phyloP scores from a whole-genome alignment of 2,888 invertebrate genomes.

The Epiblema foenella region DNA sequence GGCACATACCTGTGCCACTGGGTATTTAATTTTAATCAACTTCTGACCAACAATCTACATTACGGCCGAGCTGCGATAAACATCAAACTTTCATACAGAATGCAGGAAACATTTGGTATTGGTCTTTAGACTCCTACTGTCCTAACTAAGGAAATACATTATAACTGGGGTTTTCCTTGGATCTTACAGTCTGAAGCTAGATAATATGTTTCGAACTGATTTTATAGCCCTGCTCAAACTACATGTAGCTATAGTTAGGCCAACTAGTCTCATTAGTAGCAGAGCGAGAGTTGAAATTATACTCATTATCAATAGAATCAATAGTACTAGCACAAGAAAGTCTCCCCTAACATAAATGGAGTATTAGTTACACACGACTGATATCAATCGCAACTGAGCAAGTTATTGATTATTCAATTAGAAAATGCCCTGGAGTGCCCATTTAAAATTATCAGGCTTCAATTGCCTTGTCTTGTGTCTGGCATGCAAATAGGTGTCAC shows the following conservation, averaged over 20 bases:
- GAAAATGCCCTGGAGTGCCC: not conserved
- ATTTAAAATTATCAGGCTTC: conserved; percentile 6
- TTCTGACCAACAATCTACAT: too few species aligned
- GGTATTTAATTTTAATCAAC: too few species aligned
- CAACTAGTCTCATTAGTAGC: too few species aligned
- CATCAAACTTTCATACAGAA: not conserved
- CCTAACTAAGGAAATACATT: not conserved
- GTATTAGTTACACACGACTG: not conserved
- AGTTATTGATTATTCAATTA: conserved; percentile 19
- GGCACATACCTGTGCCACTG: too few species aligned
- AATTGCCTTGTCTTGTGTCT: not conserved
- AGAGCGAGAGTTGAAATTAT: not conserved
- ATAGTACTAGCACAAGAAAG: not conserved
- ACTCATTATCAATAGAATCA: not conserved
- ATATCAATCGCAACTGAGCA: conserved; percentile 7
- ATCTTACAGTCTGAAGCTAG: not conserved
- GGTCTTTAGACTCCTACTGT: not conserved
- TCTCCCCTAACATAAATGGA: not conserved
- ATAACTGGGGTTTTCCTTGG: not conserved
- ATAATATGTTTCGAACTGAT: too few species aligned
- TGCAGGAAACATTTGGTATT: not conserved
- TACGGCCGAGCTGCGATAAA: too few species aligned
- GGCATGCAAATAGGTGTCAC: not conserved
- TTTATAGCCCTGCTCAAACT: too few species aligned
- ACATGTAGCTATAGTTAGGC: too few species aligned